Conservation (phyloP, 2,113 vertebrate genomes). For the Nycticryphes semicollaris region DNA sequence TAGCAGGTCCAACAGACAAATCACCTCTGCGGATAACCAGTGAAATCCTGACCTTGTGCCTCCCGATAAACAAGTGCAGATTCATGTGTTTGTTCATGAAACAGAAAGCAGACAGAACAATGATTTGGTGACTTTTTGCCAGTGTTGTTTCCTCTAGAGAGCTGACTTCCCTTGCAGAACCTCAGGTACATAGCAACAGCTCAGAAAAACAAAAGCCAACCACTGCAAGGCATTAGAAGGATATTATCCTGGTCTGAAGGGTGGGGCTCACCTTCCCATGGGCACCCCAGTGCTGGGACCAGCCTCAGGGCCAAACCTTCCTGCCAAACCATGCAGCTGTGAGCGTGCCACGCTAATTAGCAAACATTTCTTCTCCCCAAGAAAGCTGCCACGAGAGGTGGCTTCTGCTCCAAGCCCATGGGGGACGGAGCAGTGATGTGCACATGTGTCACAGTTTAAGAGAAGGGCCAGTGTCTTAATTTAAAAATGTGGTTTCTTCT, state of each 20-base stretch:
- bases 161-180: neutral
- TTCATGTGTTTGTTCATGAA: conserved; percentile 32
- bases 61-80: conserved; percentile 38
- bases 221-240: neutral
- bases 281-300: neutral
- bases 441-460: neutral
- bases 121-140: conserved; percentile 37
- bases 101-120: conserved; percentile 35
- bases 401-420: neutral
- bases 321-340: neutral
- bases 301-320: neutral
- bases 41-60: conserved; percentile 1
- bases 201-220: conserved; percentile 58
- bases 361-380: neutral
- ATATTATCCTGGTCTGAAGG: neutral
- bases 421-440: neutral
- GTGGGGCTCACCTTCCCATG: neutral
- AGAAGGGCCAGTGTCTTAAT: neutral
- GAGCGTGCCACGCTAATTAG: neutral
- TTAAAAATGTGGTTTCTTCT: neutral
- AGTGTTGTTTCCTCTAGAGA: conserved; percentile 22
- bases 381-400: neutral
- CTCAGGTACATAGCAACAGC: conserved; percentile 61
- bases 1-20: conserved; percentile 4
- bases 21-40: conserved; percentile 1